Base-by-base conservation (phyloP, 2,888 invertebrate genomes). In the Tillus elongatus region DNA sequence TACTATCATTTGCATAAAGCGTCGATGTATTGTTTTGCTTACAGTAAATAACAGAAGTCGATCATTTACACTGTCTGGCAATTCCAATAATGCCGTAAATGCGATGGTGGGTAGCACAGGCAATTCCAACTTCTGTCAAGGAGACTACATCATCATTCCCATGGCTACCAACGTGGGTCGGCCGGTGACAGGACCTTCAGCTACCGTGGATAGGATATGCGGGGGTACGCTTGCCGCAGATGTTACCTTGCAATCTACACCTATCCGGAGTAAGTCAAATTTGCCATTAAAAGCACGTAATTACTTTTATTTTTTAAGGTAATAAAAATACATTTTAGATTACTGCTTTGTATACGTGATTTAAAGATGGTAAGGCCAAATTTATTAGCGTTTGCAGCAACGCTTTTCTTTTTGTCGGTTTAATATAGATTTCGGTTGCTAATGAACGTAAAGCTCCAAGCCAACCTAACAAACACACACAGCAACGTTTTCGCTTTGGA, bases 141-240 rank as follows among this genome's bases (percentile, higher is more conserved):
- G 77, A 32, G 88, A 89, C 60, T 89, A 86, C 79, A 63, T 89
- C 3, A 66, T 84, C 39, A 78, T 88, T 29, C 87, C 88, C 0
- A 87, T 88, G 56, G 82, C 82, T 0, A 69, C 73, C 13, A 82
- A 82, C 52, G 73, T 78, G 12, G 81, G 81, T 2, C 65, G 78
- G 38, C 57, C 67, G 3, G 58, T 60, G 3, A 71, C 72, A 19
- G 74, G 74, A 0, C 70, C 72, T 30, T 72, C 74, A 26, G 71
- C 75, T 1, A 87, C 82, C 52, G 81, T 84, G 2, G 88, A 89
- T 63, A 72, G 88, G 36, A 75, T 89, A 24, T 89, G 88, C 52
- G 88, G 88, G 0, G 87, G 87, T 2, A 79, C 82, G 0, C 79
- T 88, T 49, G 82, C 79, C 36, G 75, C 76, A 1, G 87, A 88